Conservation (phyloP, 2,797 vertebrate genomes). For the Muscicapa striata region DNA sequence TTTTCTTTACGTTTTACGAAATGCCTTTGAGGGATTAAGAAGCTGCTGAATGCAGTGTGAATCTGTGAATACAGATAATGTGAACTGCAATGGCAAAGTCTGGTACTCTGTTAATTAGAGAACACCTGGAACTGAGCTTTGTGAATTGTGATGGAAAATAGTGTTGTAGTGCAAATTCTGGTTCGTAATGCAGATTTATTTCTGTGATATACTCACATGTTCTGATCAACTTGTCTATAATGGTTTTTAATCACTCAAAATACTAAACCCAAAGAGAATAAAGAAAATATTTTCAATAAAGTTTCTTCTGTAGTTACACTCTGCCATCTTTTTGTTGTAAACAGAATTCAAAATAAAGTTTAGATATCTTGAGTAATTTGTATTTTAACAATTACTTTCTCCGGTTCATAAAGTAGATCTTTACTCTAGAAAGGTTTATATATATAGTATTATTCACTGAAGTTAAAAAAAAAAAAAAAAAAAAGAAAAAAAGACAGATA, state of each 20-base stretch:
- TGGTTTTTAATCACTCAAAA: neutral
- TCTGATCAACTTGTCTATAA: neutral
- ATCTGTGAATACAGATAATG: neutral
- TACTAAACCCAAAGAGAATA: neutral
- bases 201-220: neutral
- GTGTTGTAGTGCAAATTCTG: neutral
- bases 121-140: neutral
- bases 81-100: neutral
- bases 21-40: neutral
- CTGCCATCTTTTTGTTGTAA: neutral
- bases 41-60: neutral
- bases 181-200: neutral
- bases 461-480: neutral
- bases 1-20: neutral
- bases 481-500: neutral
- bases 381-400: neutral
- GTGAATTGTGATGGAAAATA: neutral
- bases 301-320: neutral
- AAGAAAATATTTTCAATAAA: neutral
- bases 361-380: neutral
- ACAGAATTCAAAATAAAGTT: neutral
- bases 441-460: neutral
- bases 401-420: neutral
- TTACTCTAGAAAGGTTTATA: neutral
- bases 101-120: neutral